phyloP scores from a whole-genome alignment of 2,888 invertebrate species.

The Calameuta idolon region DNA sequence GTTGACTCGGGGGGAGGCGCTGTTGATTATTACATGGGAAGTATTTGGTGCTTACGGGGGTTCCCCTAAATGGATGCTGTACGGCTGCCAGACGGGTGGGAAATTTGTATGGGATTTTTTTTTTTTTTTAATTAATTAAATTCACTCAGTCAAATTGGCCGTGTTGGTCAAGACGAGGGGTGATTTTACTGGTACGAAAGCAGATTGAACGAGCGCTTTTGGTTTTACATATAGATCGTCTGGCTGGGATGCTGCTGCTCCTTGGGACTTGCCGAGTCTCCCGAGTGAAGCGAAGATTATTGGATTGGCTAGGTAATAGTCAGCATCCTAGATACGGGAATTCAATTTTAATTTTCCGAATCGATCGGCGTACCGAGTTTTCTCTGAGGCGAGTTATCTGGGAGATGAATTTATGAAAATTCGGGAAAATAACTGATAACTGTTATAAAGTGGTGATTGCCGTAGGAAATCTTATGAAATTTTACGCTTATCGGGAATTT shows the following conservation, averaged over 20 bases:
- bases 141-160: neutral
- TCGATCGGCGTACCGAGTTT: neutral
- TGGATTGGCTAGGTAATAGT: neutral
- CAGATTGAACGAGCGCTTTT: neutral
- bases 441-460: neutral
- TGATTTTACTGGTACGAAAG: too few relatives aligned
- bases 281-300: neutral
- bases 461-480: accelerated
- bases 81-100: too few relatives aligned
- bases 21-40: neutral
- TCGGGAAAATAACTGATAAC: neutral
- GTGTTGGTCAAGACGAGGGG: neutral
- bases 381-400: neutral
- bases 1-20: neutral
- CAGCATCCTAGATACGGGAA: neutral
- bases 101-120: neutral
- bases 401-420: neutral
- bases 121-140: neutral
- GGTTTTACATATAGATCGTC: neutral
- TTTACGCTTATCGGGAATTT: too few relatives aligned
- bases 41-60: neutral
- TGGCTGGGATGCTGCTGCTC: neutral
- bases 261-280: neutral
- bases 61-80: neutral
- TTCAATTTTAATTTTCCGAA: neutral